A percentile compares a stretch with the other conserved stretches of the same genome.
Evolutionary conservation across 2,888 invertebrate species (phyloP).

Genomic region (Troides oblongomaculatus): DNA sequence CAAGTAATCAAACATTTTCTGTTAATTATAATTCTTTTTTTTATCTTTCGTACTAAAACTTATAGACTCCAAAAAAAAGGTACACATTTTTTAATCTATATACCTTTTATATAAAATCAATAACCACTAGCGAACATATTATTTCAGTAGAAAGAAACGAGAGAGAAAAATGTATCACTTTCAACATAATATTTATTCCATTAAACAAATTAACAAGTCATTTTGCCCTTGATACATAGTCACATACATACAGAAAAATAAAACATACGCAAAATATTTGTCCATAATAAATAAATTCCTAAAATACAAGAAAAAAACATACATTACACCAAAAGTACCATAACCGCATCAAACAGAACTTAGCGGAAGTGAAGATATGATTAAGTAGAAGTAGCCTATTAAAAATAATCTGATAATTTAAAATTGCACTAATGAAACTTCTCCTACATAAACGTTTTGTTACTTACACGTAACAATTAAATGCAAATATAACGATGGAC

Average conservation of each 20-base stretch:
- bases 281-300: slow-evolving; percentile 40
- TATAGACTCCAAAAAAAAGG: no score
- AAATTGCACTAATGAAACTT: slow-evolving; percentile 70
- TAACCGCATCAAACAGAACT: slow-evolving; percentile 50
- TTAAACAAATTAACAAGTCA: slow-evolving; percentile 74
- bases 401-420: slow-evolving; percentile 41
- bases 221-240: slow-evolving; percentile 50
- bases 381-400: slow-evolving; percentile 6
- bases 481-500: slow-evolving; percentile 74
- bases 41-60: no score
- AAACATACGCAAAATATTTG: slow-evolving; percentile 35
- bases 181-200: slow-evolving; percentile 75
- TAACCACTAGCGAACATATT: no score
- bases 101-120: no score
- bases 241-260: slow-evolving; percentile 52
- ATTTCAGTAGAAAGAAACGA: not conserved
- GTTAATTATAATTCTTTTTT: no score
- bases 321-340: slow-evolving; percentile 51
- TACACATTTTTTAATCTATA: no score
- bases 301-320: slow-evolving; percentile 44
- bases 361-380: slow-evolving; percentile 39
- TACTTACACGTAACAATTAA: slow-evolving; percentile 61
- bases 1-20: no score
- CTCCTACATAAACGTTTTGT: slow-evolving; percentile 50
- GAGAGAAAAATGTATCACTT: slow-evolving; percentile 38